Conservation (phyloP, 2,888 invertebrate species). For the Augochlorella aurata region DNA sequence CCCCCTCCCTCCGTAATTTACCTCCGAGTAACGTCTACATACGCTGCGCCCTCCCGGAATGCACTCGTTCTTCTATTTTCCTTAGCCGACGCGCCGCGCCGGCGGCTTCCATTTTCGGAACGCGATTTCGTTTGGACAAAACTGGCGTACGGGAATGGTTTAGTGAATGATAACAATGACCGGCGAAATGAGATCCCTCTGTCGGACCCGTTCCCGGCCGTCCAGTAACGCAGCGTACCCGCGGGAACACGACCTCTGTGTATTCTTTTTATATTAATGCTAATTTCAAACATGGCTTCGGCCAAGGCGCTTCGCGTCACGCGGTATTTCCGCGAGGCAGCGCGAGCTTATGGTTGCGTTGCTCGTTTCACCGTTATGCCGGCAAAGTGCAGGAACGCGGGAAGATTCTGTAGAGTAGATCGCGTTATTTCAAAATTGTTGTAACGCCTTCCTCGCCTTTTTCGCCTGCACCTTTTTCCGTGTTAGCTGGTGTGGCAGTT, state of each 20-base stretch:
- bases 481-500: too few species aligned
- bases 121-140: slow-evolving; percentile 25
- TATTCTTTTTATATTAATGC: slow-evolving; percentile 75
- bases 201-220: slow-evolving; percentile 5
- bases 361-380: slow-evolving; percentile 9
- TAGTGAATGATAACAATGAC: slow-evolving; percentile 43
- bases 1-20: background rate
- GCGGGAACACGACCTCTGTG: slow-evolving; percentile 34
- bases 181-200: slow-evolving; percentile 48
- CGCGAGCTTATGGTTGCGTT: slow-evolving; percentile 43
- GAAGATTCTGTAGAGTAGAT: too few species aligned
- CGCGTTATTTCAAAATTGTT: too few species aligned
- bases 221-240: slow-evolving; percentile 30
- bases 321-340: slow-evolving; percentile 11
- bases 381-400: background rate
- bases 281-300: slow-evolving; percentile 76
- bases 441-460: too few species aligned
- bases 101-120: slow-evolving; percentile 6
- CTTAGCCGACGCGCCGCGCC: background rate
- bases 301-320: slow-evolving; percentile 28
- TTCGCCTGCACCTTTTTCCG: too few species aligned
- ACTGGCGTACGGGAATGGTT: background rate
- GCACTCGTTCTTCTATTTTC: background rate
- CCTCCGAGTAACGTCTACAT: background rate
- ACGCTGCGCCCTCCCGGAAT: background rate